phyloP scores from a whole-genome alignment of 2,113 vertebrate species.

The Ailuropoda melanoleuca region DNA sequence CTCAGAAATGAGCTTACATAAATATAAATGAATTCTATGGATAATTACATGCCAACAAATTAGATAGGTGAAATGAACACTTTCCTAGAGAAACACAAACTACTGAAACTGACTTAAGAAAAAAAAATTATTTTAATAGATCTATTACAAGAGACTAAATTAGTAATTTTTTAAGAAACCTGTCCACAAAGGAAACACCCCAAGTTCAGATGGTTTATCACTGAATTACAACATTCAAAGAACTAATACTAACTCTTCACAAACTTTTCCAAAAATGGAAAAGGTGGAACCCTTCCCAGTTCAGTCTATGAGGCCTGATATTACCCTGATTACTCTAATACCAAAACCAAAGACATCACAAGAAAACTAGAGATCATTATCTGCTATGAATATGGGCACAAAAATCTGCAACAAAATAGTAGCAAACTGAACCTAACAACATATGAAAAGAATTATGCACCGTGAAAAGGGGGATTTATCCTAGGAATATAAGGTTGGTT shows the following conservation, averaged over 20 bases:
- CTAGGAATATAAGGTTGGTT: not conserved
- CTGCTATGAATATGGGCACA: not conserved
- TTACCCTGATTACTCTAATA: not conserved
- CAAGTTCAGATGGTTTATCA: not conserved
- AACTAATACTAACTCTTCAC: not conserved
- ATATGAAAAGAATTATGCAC: not conserved
- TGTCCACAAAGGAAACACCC: not conserved
- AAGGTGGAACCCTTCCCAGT: not conserved
- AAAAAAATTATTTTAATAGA: not conserved
- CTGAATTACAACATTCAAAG: not conserved
- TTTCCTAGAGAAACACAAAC: not conserved
- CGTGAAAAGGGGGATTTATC: not conserved
- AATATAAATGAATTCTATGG: not conserved
- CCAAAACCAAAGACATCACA: not conserved
- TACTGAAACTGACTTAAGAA: conserved; percentile 4
- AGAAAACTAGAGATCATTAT: not conserved
- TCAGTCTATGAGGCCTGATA: not conserved
- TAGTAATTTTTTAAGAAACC: not conserved
- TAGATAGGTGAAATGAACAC: not conserved
- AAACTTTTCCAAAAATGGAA: not conserved
- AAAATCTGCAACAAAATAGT: not conserved
- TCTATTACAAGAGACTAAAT: not conserved
- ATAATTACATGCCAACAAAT: not conserved
- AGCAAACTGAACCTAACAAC: not conserved
- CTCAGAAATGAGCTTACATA: not conserved